Percentiles rank a stretch among this genome's conserved stretches.
Conservation (phyloP, 2,113 vertebrate genomes). For the Pardalotus punctatus region DNA sequence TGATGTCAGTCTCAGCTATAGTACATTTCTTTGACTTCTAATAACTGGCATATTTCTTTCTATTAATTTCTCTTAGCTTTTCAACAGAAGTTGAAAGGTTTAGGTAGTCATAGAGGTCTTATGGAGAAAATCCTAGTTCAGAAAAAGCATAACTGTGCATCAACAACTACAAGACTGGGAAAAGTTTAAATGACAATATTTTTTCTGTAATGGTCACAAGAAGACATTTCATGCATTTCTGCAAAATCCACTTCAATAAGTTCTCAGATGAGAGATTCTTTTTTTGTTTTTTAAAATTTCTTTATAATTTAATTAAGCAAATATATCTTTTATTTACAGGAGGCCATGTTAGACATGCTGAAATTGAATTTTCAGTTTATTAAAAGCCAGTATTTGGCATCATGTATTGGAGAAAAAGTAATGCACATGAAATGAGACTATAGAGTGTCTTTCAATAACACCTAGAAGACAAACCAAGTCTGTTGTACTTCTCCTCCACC, state of each 20-base stretch:
- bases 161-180: neutral
- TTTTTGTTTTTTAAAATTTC: neutral
- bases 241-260: neutral
- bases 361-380: slow-evolving; percentile 20
- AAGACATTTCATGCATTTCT: neutral
- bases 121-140: neutral
- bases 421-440: slow-evolving; percentile 11
- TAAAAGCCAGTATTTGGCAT: slow-evolving; percentile 29
- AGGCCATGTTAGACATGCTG: slow-evolving; percentile 22
- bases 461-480: neutral
- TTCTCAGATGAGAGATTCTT: neutral
- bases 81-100: neutral
- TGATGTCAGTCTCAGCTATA: neutral
- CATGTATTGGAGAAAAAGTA: slow-evolving; percentile 15
- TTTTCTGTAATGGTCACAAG: neutral
- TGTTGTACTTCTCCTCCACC: neutral
- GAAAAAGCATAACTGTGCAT: neutral
- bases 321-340: slow-evolving; percentile 5
- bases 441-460: neutral
- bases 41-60: neutral
- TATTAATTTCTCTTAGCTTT: neutral
- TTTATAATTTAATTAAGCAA: neutral
- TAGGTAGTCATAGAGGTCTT: neutral
- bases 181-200: neutral
- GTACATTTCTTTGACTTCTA: neutral